Conservation (phyloP, 2,113 vertebrate species). For the Leuciscus idus region DNA sequence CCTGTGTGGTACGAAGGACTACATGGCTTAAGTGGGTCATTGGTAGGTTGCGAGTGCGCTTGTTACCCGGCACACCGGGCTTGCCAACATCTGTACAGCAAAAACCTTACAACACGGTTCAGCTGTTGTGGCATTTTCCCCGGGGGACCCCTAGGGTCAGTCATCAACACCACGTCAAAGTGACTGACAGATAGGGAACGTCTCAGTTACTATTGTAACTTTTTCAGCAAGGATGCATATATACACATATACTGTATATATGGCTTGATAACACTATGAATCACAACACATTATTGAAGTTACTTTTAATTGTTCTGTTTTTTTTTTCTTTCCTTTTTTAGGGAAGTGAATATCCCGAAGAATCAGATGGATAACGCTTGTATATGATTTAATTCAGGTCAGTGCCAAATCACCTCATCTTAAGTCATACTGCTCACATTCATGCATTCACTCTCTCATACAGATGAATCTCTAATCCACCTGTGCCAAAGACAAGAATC, state of each 20-base stretch:
- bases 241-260: not conserved
- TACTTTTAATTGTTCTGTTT: not conserved
- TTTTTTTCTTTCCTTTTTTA: conserved; percentile 16
- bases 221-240: not conserved
- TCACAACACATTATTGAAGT: conserved; percentile 3
- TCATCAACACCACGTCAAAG: too few relatives aligned
- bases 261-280: not conserved
- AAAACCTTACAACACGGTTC: too few relatives aligned
- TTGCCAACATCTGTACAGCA: too few relatives aligned
- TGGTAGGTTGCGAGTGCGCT: too few relatives aligned
- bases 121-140: too few relatives aligned
- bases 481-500: not conserved
- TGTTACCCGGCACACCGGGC: too few relatives aligned
- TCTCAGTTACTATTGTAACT: not conserved
- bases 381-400: conserved; percentile 46
- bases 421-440: not conserved
- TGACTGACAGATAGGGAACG: too few relatives aligned
- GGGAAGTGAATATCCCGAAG: conserved; percentile 43
- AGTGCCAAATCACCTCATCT: conserved; percentile 17
- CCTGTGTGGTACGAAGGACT: too few relatives aligned
- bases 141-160: too few relatives aligned
- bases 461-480: conserved; percentile 3
- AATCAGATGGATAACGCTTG: conserved; percentile 22
- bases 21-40: too few relatives aligned
- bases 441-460: not conserved